Percentiles rank a stretch among this genome's conserved stretches.
Evolutionary conservation across 2,797 vertebrate species (phyloP).

Genomic region (Cottoperca gobio): DNA sequence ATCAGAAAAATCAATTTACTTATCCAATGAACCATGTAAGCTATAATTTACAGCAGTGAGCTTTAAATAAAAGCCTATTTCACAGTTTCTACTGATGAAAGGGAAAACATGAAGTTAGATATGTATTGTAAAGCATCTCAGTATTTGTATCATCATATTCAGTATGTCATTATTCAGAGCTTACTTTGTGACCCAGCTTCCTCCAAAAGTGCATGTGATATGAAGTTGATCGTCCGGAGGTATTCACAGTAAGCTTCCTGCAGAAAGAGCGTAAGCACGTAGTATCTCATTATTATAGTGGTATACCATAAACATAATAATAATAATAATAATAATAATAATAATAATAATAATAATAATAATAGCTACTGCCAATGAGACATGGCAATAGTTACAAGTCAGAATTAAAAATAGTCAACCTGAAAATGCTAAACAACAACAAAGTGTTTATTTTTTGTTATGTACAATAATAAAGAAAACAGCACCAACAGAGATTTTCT

Average conservation of each 20-base stretch:
- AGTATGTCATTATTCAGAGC: neutral
- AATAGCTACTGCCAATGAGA: neutral
- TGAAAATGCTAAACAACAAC: neutral
- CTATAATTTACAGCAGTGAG: neutral
- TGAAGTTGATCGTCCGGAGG: constrained; percentile 90
- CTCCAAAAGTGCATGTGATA: constrained; percentile 90
- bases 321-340: neutral
- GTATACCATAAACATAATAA: neutral
- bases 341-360: too few relatives aligned
- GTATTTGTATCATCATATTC: neutral
- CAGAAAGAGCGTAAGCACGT: constrained; percentile 34
- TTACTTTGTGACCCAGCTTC: constrained; percentile 86
- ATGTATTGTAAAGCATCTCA: neutral
- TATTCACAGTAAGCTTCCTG: constrained; percentile 95
- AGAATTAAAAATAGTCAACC: neutral
- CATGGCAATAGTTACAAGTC: neutral
- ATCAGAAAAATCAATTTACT: neutral
- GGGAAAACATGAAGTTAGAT: neutral
- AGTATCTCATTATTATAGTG: neutral
- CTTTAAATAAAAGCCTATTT: neutral
- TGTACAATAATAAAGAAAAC: neutral
- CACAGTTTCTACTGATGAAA: neutral
- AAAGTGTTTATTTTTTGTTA: too few relatives aligned
- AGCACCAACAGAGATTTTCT: neutral
- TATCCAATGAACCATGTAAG: neutral